phyloP scores from a whole-genome alignment of 2,113 vertebrate genomes.

The Circaetus cinerascens region DNA sequence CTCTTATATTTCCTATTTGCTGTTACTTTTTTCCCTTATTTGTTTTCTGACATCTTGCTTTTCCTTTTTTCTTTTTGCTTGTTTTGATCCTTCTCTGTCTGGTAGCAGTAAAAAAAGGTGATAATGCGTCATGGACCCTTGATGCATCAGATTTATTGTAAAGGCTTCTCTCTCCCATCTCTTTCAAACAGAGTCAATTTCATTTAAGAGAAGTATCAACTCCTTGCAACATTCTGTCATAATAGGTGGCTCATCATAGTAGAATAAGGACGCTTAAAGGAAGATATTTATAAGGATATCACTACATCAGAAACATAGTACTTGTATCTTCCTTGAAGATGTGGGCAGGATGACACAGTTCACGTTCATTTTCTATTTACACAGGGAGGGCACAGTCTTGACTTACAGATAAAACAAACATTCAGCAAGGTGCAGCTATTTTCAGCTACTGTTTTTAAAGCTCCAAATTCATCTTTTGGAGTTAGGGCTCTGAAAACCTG shows the following conservation, averaged over 20 bases:
- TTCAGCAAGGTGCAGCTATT: neutral
- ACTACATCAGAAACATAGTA: neutral
- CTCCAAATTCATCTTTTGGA: neutral
- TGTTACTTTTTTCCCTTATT: neutral
- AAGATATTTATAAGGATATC: neutral
- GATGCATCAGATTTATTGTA: neutral
- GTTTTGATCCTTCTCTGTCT: neutral
- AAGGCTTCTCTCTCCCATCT: neutral
- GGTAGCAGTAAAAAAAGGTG: neutral
- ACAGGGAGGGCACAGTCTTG: neutral
- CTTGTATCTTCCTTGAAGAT: neutral
- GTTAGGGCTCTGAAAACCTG: neutral
- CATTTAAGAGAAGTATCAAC: neutral
- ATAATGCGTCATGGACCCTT: neutral
- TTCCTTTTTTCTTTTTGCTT: neutral
- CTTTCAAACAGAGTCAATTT: neutral
- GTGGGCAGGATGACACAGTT: neutral
- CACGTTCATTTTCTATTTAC: neutral
- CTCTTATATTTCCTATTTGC: neutral
- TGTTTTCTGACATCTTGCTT: neutral
- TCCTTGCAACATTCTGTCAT: neutral
- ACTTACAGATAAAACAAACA: neutral
- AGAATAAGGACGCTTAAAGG: neutral
- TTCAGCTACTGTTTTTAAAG: slow-evolving; percentile 15
- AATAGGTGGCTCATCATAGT: neutral